Evolutionary conservation across 1,140 invertebrate species (phyloP), one percentile per base, ranked within the genome.

Genomic region (Diachasma alloeum): DNA sequence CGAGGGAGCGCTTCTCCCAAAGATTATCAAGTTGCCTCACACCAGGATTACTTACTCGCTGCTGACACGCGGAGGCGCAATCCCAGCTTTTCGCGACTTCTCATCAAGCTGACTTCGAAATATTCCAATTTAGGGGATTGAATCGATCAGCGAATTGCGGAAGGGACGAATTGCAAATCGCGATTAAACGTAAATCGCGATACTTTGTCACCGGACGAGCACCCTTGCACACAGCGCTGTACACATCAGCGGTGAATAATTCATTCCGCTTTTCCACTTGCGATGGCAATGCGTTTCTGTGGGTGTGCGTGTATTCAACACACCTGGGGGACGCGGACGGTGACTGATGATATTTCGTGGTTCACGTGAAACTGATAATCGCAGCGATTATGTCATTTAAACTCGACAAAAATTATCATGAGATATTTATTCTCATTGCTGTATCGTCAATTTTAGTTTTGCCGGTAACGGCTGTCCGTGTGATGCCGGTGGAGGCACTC

Each of bases 161-260:
- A 73, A 59, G 48, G 73, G 71, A 63, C 75, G 73, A 80, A 73
- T 80, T 77, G 79, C 76, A 80, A 80, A 80, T 80, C 70, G 78
- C 79, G 80, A 80, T 81, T 80, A 80, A 72, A 78, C 78, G 56
- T 67, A 81, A 78, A 83, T 81, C 74, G 78, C 67, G 75, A 81
- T 74, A 81, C 80, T 83, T 74, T 80, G 79, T 81, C 78, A 84
- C 81, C 78, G 79, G 71, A 76, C 72, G 79, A 79, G 74, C 72
- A 79, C 24, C 67, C 44, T 37, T 26, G 44, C 72, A 74, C 75
- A 72, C 77, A 74, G 72, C 68, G 76, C 46, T 37, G 24, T 48
- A 53, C 31, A 31, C 31, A 74, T 69, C 53, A 26, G 75, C 69
- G 69, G 73, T 82, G 80, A 83, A 84, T 83, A 78, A 82, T 83